These are phyloP conservation scores for Myrmophylax atrothorax DNA, from an alignment of 2,113 vertebrate species.

Conservation along the genomic window DNA sequence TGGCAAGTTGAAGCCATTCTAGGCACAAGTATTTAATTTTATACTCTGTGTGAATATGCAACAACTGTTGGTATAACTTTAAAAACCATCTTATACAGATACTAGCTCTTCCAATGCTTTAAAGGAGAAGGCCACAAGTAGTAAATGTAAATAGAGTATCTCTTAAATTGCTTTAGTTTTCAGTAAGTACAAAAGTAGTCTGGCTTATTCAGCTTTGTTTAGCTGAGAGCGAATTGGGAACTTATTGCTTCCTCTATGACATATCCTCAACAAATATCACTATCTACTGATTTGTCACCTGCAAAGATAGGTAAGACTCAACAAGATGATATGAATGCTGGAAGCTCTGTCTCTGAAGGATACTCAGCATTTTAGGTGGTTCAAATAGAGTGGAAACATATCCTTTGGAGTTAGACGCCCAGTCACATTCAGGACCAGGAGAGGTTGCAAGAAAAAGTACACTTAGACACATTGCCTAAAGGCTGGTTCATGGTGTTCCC, in stretches of 20 bases:
- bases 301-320: not conserved
- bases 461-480: not conserved
- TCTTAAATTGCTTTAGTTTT: not conserved
- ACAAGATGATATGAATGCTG: not conserved
- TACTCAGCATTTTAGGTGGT: not conserved
- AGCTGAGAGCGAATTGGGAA: not conserved
- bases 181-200: not conserved
- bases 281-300: not conserved
- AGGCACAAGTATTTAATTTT: not conserved
- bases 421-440: accelerated
- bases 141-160: not conserved
- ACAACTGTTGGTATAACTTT: not conserved
- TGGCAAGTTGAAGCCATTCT: slow-evolving; percentile 9
- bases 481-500: not conserved
- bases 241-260: not conserved
- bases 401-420: not conserved
- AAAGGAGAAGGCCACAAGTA: not conserved
- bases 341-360: not conserved
- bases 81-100: not conserved
- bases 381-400: not conserved
- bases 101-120: not conserved
- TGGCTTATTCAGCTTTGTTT: not conserved
- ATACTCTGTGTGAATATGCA: not conserved
- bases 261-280: not conserved
- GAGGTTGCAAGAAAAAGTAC: not conserved